Evolutionary conservation across 2,797 vertebrate genomes (phyloP), one percentile per base, ranked within the genome.

Genomic region (Chrysolophus pictus): DNA sequence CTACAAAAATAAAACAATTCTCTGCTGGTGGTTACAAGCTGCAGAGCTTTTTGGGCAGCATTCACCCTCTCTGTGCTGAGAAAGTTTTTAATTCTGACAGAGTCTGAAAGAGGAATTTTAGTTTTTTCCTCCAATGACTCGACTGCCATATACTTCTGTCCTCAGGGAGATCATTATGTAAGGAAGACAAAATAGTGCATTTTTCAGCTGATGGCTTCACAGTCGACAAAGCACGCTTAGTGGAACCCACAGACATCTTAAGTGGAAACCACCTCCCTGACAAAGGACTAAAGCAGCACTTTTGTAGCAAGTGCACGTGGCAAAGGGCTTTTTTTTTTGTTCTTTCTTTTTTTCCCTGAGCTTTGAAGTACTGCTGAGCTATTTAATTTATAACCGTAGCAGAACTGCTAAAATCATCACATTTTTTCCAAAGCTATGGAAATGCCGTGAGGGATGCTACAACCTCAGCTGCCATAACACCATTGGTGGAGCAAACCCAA

Each of bases 331-430:
- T 37, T 26, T 47, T 46, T 24, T 10, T 28, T 29, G 23, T n/a
- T 23, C 16, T 12, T 28, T 22, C 35, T 28, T 47, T 13, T 19
- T 7, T 5, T 3, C 1, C 70, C 63, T 21, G 11, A 51, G 29
- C 88, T 96, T 74, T 94, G 69, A 96, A 94, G 94, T 79, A 22
- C 31, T 58, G 71, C 63, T 59, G 94, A 95, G 94, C 80, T 73
- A 31, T 68, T 89, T 94, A 56, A 76, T 83, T 76, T 79, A 96
- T 85, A 91, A 77, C 69, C n/a, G 37, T 77, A 85, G 70, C 55
- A 84, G 95, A 97, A 96, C 83, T 93, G 93, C 95, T 97, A 82
- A 96, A 88, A 96, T 96, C 90, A 97, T 95, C 94, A 86, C 9
- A 47, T 47, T 18, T 56, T 75, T 77, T 71, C 88, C 81, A 0